Conservation (phyloP, 2,113 vertebrate species). For the Phaethon lepturus region DNA sequence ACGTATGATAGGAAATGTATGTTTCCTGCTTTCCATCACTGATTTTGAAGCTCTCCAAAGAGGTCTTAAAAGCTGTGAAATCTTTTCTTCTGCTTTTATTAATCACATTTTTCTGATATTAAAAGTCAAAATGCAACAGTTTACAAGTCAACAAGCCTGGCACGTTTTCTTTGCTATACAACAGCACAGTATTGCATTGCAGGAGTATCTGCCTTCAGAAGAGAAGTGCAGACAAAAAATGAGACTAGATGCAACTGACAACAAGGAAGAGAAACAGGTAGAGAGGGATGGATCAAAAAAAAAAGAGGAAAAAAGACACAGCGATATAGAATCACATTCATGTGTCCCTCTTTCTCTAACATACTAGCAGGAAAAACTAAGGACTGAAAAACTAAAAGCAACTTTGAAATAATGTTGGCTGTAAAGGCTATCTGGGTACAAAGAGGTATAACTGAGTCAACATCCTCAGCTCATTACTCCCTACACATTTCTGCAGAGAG, state of each 20-base stretch:
- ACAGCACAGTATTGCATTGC: neutral
- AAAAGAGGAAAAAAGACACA: neutral
- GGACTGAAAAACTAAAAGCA: neutral
- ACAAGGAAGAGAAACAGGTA: neutral
- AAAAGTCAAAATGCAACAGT: neutral
- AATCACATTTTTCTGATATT: neutral
- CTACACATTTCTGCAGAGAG: neutral
- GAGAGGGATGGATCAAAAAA: neutral
- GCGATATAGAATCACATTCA: neutral
- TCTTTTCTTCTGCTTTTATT: neutral
- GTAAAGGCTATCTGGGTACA: neutral
- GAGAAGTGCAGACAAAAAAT: neutral
- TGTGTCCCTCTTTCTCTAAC: neutral
- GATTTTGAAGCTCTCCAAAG: neutral
- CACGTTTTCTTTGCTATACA: neutral
- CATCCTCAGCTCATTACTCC: neutral
- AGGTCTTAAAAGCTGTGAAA: neutral
- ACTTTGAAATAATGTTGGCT: neutral
- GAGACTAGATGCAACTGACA: neutral
- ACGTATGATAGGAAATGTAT: neutral
- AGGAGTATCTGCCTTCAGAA: neutral
- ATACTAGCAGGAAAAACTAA: neutral
- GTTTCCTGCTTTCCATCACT: neutral
- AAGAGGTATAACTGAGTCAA: neutral
- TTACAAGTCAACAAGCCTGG: neutral